Percentiles rank a stretch among this genome's conserved stretches.
Evolutionary conservation across 2,888 invertebrate genomes (phyloP).

Genomic region (Agapetus fuscipes): DNA sequence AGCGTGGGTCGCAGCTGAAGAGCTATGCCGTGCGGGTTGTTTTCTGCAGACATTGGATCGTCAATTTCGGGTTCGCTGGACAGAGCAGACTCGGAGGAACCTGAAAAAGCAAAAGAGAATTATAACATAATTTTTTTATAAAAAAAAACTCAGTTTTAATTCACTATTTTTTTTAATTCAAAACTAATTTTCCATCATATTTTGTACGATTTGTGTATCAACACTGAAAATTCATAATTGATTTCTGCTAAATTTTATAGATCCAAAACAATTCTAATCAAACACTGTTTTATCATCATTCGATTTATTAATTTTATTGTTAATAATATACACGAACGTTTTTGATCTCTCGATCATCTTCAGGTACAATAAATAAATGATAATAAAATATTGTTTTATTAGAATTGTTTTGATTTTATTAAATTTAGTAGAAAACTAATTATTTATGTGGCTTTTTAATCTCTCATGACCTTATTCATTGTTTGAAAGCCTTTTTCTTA

Average conservation of each 20-base stretch:
- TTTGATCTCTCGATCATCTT: no score
- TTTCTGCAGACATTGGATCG: slow-evolving; percentile 32
- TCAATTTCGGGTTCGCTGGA: slow-evolving; percentile 44
- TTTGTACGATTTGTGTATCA: not conserved
- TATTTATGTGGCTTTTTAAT: no score
- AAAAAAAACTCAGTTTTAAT: not conserved
- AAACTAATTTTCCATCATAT: not conserved
- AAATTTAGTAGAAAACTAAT: no score
- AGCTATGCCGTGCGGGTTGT: slow-evolving; percentile 53
- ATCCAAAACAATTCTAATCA: not conserved
- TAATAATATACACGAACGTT: slow-evolving; percentile 23
- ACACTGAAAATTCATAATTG: no score
- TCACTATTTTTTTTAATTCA: no score
- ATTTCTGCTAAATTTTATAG: no score
- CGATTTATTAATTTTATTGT: slow-evolving; percentile 1
- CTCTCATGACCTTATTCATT: no score
- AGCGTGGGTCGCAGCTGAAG: slow-evolving; percentile 66
- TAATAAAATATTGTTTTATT: no score
- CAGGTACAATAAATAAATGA: no score
- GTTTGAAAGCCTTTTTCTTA: no score
- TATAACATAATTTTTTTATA: not conserved
- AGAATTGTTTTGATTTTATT: no score
- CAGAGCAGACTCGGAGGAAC: slow-evolving; percentile 47
- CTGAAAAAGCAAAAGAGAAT: slow-evolving; percentile 24
- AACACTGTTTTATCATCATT: slow-evolving; percentile 1